Evolutionary conservation across 1,140 invertebrate species (phyloP).

Genomic region (Polypedilum vanderplanki): DNA sequence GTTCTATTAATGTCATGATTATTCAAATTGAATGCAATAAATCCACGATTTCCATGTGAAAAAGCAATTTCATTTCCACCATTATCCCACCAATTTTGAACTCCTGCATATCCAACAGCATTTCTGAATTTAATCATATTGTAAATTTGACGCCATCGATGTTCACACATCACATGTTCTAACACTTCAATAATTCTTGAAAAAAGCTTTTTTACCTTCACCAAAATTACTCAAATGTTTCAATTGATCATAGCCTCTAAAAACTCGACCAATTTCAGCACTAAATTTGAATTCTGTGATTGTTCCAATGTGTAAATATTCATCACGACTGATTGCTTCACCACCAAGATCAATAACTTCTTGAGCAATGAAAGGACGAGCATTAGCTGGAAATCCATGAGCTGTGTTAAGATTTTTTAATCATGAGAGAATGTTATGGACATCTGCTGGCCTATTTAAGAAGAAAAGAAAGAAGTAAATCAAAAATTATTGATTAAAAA

Average conservation of each 20-base stretch:
- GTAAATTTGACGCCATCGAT: constrained; percentile 65
- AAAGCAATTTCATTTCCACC: constrained; percentile 58
- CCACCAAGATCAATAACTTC: constrained; percentile 75
- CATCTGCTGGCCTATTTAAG: constrained; percentile 57
- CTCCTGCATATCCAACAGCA: constrained; percentile 44
- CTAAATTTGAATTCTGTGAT: constrained; percentile 65
- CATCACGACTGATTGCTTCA: constrained; percentile 50
- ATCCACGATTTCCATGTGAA: constrained; percentile 52
- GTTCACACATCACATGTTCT: too few species aligned
- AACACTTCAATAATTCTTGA: too few species aligned
- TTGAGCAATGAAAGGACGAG: constrained; percentile 64
- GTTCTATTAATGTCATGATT: constrained; percentile 44
- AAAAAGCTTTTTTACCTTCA: constrained; percentile 29
- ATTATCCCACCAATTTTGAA: constrained; percentile 58
- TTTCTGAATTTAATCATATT: constrained; percentile 66
- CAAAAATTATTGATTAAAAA: too few species aligned
- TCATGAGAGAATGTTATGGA: constrained; percentile 50
- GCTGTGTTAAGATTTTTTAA: constrained; percentile 53
- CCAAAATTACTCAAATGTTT: constrained; percentile 51
- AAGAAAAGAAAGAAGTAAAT: too few species aligned
- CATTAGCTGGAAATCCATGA: constrained; percentile 51
- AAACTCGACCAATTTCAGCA: constrained; percentile 44
- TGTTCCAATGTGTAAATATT: constrained; percentile 58
- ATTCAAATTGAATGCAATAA: constrained; percentile 54
- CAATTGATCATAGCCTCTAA: constrained; percentile 43